Percentiles rank a stretch among this genome's conserved stretches.
phyloP scores from a whole-genome alignment of 2,888 invertebrate species.

The Xestia c-nigrum region DNA sequence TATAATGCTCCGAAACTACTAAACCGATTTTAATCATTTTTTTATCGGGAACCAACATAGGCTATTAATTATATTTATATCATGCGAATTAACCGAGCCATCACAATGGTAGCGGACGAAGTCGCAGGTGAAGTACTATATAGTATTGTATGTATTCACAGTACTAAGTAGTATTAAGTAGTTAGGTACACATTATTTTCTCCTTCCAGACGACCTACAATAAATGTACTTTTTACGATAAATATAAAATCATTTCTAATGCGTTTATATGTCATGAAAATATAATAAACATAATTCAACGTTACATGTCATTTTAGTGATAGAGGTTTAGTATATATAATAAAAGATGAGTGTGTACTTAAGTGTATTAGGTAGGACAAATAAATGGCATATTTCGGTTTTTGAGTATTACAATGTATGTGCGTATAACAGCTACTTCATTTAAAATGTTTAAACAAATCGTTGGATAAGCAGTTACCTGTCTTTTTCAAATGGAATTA shows the following conservation, averaged over 20 bases:
- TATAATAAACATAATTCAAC: conserved; percentile 33
- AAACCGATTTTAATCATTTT: too few relatives aligned
- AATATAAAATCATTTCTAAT: conserved; percentile 44
- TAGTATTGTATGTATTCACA: too few relatives aligned
- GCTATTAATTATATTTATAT: too few relatives aligned
- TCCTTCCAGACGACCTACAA: background rate
- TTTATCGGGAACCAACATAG: too few relatives aligned
- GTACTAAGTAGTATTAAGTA: too few relatives aligned
- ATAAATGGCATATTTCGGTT: conserved; percentile 8
- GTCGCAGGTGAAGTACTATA: too few relatives aligned
- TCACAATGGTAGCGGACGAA: too few relatives aligned
- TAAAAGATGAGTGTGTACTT: conserved; percentile 30
- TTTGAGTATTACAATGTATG: background rate
- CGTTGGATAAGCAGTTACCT: background rate
- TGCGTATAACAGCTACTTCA: background rate
- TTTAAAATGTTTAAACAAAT: too few relatives aligned
- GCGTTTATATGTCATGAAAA: conserved; percentile 29
- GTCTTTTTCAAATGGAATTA: background rate
- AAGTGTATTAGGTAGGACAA: conserved; percentile 12
- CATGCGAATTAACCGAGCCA: too few relatives aligned
- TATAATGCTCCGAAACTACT: too few relatives aligned
- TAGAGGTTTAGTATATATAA: conserved; percentile 23
- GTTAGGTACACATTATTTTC: background rate
- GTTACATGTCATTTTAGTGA: conserved; percentile 38
- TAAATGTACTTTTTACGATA: conserved; percentile 28